Evolutionary conservation across 2,888 invertebrate species (phyloP), one percentile per base, ranked within the genome.

Genomic region (Ectemnius lituratus): DNA sequence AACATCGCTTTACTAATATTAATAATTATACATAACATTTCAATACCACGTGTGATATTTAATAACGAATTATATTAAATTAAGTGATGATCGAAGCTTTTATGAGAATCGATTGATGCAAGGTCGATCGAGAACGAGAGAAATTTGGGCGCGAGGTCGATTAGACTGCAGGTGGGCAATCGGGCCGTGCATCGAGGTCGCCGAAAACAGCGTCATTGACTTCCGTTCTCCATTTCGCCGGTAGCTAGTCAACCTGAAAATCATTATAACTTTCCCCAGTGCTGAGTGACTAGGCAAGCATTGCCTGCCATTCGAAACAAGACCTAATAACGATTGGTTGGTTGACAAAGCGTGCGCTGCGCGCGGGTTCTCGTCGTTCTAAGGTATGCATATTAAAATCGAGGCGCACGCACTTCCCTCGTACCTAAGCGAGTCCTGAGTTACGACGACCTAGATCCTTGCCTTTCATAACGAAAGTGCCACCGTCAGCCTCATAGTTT

Each of bases 251-350:
- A 63, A 52, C 59, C 62, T 60, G 52, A 68, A 70, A 78, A 70
- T 58, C 70, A 67, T 81, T 79, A 76, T 77, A 80, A 84, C 83
- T 83, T 83, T 83, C 84, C 82, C 84, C 73, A 73, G 37, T 37
- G 37, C 37, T 11, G 8, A 1, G 1, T 14, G 52, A 52, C 52
- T 52, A 14, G 52, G 16, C n/a, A 6, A 52, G 67, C 37, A 66
- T 73, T 73, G 69, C 60, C 81, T 73, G 73, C 81, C 73, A 81
- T 82, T 82, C 84, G 66, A 67, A 45, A 37, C 75, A 75, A 62
- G 74, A 73, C 37, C 64, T 16, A 58, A 59, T 80, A 67, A 57
- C 65, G 63, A 67, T 73, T 73, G 67, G 60, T 60, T 8, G 46
- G 60, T n/a, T 62, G 52, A 14, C 16, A 4, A 16, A 2, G 52